A percentile compares a stretch with the other conserved stretches of the same genome.
Evolutionary conservation across 2,888 invertebrate species (phyloP).

Genomic region (Chouioia cunea): DNA sequence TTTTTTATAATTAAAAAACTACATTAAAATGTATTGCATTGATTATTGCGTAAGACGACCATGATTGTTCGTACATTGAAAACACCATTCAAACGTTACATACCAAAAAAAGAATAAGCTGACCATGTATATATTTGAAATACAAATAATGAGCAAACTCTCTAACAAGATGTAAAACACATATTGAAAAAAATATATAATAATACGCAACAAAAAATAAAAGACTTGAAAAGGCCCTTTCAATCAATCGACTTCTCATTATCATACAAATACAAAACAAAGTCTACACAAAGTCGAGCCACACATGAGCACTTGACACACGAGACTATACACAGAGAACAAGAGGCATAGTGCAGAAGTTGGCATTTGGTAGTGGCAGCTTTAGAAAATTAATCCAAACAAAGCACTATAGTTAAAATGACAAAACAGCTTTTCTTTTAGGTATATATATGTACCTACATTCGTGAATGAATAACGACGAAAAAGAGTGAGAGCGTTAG

Average conservation of each 20-base stretch:
- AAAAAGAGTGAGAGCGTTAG: no score
- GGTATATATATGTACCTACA: not conserved
- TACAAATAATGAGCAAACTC: no score
- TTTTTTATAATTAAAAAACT: no score
- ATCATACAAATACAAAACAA: constrained; percentile 20
- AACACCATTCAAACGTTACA: no score
- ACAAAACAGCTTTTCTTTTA: constrained; percentile 26
- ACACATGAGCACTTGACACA: constrained; percentile 14
- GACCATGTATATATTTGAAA: no score
- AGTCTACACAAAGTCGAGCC: constrained; percentile 1
- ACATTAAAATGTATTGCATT: no score
- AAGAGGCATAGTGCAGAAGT: not conserved
- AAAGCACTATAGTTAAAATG: constrained; percentile 2
- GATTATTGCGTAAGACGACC: no score
- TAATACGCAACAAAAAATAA: not conserved
- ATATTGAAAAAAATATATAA: no score
- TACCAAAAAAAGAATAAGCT: no score
- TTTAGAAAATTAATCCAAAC: constrained; percentile 19
- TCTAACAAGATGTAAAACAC: no score
- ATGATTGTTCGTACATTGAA: no score
- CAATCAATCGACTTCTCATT: not conserved
- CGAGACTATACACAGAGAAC: constrained; percentile 1
- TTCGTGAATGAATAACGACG: no score
- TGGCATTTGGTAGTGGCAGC: not conserved
- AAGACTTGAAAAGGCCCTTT: not conserved